phyloP scores from a whole-genome alignment of 2,888 invertebrate genomes.

The Cosmia pyralina region DNA sequence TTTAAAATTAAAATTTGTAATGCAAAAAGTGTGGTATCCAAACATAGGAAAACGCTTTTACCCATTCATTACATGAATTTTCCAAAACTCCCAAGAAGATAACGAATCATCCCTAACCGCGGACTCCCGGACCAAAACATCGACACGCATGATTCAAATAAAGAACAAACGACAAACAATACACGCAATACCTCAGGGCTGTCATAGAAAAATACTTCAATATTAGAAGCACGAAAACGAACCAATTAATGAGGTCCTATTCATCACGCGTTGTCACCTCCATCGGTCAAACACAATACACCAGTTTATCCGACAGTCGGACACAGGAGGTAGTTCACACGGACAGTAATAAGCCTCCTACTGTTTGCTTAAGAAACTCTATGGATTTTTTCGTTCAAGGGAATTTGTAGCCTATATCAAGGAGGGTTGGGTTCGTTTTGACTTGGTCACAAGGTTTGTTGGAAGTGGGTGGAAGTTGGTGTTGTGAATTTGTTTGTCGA shows the following conservation, averaged over 20 bases:
- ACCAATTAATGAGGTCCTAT: slow-evolving; percentile 66
- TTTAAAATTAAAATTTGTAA: too few relatives aligned
- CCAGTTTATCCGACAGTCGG: slow-evolving; percentile 64
- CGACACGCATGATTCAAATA: slow-evolving; percentile 43
- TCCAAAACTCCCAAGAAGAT: not conserved
- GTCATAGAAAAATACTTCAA: slow-evolving; percentile 59
- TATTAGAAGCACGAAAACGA: slow-evolving; percentile 53
- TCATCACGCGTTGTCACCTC: slow-evolving; percentile 70
- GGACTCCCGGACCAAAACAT: slow-evolving; percentile 2
- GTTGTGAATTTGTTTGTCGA: slow-evolving; percentile 36
- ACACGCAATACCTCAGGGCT: slow-evolving; percentile 44
- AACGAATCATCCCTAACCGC: not conserved
- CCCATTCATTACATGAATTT: not conserved
- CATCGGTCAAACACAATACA: slow-evolving; percentile 74
- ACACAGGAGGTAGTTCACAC: slow-evolving; percentile 75
- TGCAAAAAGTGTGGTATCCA: not conserved
- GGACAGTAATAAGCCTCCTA: slow-evolving; percentile 77
- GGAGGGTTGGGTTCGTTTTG: not conserved
- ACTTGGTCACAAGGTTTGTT: not conserved
- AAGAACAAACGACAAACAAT: slow-evolving; percentile 50
- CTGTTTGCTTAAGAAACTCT: slow-evolving; percentile 59
- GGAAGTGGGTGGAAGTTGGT: not conserved
- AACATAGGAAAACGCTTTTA: too few relatives aligned
- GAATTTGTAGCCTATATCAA: slow-evolving; percentile 25
- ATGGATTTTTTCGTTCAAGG: slow-evolving; percentile 3